A percentile compares a stretch with the other conserved stretches of the same genome.
These are phyloP conservation scores for Australoheros scitulus DNA, from an alignment of 2,113 vertebrate species.

Conservation along the genomic window DNA sequence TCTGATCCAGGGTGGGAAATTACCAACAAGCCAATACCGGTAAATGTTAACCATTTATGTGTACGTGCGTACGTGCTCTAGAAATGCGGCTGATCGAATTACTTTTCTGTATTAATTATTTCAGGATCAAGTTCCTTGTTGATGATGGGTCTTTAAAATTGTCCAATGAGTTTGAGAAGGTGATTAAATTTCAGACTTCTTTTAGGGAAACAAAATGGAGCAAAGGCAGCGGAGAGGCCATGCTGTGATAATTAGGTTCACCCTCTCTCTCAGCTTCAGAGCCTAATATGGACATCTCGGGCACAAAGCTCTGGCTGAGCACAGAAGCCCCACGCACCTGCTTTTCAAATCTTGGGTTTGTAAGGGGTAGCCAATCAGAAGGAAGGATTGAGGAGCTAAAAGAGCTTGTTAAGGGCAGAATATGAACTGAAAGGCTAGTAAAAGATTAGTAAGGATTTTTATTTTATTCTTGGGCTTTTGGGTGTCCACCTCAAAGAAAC, in stretches of 20 bases:
- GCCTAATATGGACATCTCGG: neutral
- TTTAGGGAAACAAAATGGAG: neutral
- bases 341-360: neutral
- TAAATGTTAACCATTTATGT: slow-evolving; percentile 7
- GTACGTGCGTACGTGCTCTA: neutral
- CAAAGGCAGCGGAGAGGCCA: neutral
- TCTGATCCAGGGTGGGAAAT: slow-evolving; percentile 43
- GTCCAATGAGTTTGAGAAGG: neutral
- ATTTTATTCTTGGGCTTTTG: too few species aligned
- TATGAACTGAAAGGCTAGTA: neutral
- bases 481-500: too few species aligned
- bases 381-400: neutral
- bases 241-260: slow-evolving; percentile 14
- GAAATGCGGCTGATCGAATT: neutral
- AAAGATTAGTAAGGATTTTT: too few species aligned
- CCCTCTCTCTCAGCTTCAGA: slow-evolving; percentile 6
- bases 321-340: neutral
- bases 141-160: neutral
- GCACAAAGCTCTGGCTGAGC: neutral
- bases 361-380: neutral
- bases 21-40: slow-evolving; percentile 13
- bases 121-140: neutral
- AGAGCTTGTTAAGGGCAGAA: rapidly evolving
- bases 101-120: neutral
- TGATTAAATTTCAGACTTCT: neutral